A percentile compares a stretch with the other conserved stretches of the same genome.
These are phyloP conservation scores for Neopipo cinnamomea DNA, from an alignment of 2,113 vertebrate species.

Conservation along the genomic window DNA sequence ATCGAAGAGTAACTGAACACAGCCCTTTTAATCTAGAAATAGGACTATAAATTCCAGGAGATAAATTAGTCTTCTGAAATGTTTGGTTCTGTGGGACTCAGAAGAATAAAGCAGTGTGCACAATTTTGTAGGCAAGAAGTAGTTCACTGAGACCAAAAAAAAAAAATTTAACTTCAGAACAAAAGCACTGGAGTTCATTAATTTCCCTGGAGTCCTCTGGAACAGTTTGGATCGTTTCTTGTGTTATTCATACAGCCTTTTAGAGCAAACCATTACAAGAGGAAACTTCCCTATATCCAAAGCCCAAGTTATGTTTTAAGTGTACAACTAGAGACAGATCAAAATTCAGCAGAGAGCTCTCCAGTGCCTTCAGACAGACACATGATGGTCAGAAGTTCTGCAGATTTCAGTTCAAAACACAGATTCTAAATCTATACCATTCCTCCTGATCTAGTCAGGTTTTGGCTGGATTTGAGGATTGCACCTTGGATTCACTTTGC, in stretches of 20 bases:
- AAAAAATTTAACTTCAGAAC: not conserved
- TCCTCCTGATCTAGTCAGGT: not conserved
- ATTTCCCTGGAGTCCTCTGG: slow-evolving; percentile 44
- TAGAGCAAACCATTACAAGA: not conserved
- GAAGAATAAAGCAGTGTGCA: not conserved
- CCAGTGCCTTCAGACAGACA: not conserved
- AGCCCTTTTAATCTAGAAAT: slow-evolving; percentile 28
- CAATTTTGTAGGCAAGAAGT: not conserved
- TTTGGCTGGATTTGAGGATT: not conserved
- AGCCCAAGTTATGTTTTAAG: not conserved
- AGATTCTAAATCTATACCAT: not conserved
- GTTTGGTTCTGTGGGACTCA: not conserved
- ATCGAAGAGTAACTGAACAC: not conserved
- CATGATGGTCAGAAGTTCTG: not conserved
- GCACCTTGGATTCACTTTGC: not conserved
- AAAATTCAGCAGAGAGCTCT: not conserved
- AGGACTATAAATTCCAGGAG: not conserved
- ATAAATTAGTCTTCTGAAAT: slow-evolving; percentile 8
- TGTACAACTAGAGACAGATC: not conserved
- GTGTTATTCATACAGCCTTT: not conserved
- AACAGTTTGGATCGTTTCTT: not conserved
- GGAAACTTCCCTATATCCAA: not conserved
- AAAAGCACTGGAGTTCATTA: not conserved
- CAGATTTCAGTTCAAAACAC: not conserved
- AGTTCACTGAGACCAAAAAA: not conserved